phyloP scores from a whole-genome alignment of 2,113 vertebrate species.

The Nyctereutes procyonoides region DNA sequence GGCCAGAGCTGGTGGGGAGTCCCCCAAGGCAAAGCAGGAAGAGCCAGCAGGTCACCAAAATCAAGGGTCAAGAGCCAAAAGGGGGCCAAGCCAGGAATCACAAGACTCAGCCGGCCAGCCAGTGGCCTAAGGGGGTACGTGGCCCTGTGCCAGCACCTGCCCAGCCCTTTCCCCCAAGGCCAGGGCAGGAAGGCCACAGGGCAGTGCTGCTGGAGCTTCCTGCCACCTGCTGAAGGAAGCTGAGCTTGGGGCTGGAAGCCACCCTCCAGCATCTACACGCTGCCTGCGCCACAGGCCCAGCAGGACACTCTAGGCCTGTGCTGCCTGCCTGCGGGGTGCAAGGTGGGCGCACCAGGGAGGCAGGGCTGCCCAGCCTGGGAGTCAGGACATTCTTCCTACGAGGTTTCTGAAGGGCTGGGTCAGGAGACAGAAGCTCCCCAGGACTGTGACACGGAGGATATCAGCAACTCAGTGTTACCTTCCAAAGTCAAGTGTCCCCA shows the following conservation, averaged over 20 bases:
- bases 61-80: not conserved
- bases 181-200: not conserved
- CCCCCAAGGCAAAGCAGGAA: not conserved
- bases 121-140: accelerated
- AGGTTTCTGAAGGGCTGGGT: not conserved
- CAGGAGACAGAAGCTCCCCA: not conserved
- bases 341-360: no score
- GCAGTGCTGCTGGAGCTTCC: no score
- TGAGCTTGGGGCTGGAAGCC: not conserved
- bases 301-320: not conserved
- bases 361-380: no score
- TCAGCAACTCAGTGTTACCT: not conserved
- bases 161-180: not conserved
- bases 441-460: accelerated
- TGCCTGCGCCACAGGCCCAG: not conserved
- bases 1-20: not conserved
- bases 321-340: not conserved
- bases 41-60: not conserved
- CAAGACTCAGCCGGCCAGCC: no score
- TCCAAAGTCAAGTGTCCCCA: not conserved
- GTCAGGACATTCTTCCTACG: not conserved
- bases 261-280: not conserved
- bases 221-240: not conserved
- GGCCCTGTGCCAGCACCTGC: no score
- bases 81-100: not conserved